phyloP scores from a whole-genome alignment of 53 echinoderm and acorn worm species.

The Stichopus horrens region DNA sequence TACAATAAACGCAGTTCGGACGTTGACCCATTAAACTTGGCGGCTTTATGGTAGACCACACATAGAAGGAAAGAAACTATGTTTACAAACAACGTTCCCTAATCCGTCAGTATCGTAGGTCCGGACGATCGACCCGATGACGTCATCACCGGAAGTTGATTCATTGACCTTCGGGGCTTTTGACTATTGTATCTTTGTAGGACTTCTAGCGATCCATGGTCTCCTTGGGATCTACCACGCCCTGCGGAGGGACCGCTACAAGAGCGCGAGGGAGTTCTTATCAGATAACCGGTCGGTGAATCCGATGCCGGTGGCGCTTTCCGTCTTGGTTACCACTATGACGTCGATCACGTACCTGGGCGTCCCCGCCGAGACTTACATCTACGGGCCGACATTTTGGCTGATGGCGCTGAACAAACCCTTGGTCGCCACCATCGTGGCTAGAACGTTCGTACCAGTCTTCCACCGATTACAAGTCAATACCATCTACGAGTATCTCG shows the following conservation, averaged over 20 bases:
- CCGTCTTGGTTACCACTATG: conserved; percentile 16
- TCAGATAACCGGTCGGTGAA: conserved; percentile 11
- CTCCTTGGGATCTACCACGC: conserved; percentile 34
- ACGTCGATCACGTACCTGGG: conserved; percentile 31
- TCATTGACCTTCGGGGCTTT: conserved; percentile 27
- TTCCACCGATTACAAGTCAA: conserved; percentile 32
- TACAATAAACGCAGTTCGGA: too few species aligned
- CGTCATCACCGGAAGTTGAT: conserved; percentile 13
- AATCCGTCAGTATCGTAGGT: too few species aligned
- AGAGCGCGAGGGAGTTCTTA: conserved; percentile 24
- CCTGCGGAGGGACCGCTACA: conserved; percentile 29
- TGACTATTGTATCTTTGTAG: conserved; percentile 34
- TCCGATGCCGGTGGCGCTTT: conserved; percentile 28
- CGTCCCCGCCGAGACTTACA: conserved; percentile 37
- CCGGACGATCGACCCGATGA: not conserved
- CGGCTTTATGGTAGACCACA: too few species aligned
- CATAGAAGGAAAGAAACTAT: too few species aligned
- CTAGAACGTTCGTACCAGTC: conserved; percentile 23
- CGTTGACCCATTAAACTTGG: too few species aligned
- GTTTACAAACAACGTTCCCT: too few species aligned
- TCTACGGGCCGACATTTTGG: conserved; percentile 19
- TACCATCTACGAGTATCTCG: conserved; percentile 39
- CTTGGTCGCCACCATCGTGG: conserved; percentile 18
- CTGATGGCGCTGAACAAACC: conserved; percentile 45
- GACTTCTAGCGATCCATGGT: conserved; percentile 17